Evolutionary conservation across 2,888 invertebrate genomes (phyloP).

Genomic region (Alloscopus bannaensis): DNA sequence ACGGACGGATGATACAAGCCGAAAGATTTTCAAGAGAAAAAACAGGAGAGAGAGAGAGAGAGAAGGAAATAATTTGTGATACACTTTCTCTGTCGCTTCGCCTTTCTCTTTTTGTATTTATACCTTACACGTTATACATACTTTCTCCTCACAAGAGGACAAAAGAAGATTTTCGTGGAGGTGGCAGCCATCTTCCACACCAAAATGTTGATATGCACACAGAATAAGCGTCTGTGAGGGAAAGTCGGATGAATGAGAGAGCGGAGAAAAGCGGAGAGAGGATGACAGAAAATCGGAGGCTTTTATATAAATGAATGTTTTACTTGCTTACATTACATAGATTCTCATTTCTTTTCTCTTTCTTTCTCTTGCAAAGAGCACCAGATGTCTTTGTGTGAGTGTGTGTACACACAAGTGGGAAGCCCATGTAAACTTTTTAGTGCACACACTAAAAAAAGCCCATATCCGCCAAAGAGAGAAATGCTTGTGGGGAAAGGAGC

Average conservation of each 20-base stretch:
- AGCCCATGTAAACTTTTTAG: neutral
- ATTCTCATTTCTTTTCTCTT: slow-evolving; percentile 12
- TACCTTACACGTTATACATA: slow-evolving; percentile 26
- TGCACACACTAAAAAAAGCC: neutral
- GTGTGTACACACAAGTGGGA: neutral
- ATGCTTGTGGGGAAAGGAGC: neutral
- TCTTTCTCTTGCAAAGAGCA: neutral
- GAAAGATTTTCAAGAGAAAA: neutral
- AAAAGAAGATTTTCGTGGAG: no score
- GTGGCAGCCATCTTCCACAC: neutral
- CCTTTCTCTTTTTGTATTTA: slow-evolving; percentile 30
- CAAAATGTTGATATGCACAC: neutral
- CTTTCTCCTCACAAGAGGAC: slow-evolving; percentile 25
- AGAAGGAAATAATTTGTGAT: slow-evolving; percentile 50
- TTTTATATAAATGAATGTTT: slow-evolving; percentile 41
- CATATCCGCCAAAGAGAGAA: neutral
- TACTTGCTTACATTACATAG: slow-evolving; percentile 14
- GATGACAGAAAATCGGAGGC: slow-evolving; percentile 18
- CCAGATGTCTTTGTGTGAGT: neutral
- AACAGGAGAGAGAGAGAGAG: neutral
- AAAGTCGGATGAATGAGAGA: neutral
- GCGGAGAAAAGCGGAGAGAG: slow-evolving; percentile 6
- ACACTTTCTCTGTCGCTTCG: slow-evolving; percentile 47
- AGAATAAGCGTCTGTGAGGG: neutral
- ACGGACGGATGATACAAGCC: slow-evolving; percentile 26